Percentiles rank a stretch among this genome's conserved stretches.
Conservation (phyloP, 2,113 vertebrate species). For the Oncorhynchus keta region DNA sequence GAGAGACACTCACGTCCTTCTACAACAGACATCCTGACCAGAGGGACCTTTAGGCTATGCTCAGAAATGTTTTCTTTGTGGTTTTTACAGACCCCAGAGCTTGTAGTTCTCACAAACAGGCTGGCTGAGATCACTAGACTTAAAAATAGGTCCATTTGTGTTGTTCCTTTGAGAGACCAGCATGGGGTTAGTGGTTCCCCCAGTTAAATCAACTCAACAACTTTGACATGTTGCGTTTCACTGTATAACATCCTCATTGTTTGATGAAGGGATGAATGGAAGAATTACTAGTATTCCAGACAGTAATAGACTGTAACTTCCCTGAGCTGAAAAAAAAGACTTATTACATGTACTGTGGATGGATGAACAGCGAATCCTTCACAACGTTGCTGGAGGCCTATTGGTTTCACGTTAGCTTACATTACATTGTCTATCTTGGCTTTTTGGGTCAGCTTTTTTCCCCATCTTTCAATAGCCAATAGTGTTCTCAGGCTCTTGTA, state of each 20-base stretch:
- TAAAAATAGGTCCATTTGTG: neutral
- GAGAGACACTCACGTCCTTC: constrained; percentile 5
- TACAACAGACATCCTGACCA: neutral
- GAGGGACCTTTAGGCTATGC: neutral
- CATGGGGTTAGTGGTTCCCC: neutral
- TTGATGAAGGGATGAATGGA: too few relatives aligned
- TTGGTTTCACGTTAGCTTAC: neutral
- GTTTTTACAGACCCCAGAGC: neutral
- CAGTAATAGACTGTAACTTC: neutral
- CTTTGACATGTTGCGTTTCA: too few relatives aligned
- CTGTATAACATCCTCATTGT: too few relatives aligned
- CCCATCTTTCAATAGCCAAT: neutral
- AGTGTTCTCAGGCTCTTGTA: too few relatives aligned
- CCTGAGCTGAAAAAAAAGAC: neutral
- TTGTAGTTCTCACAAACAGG: neutral
- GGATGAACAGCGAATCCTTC: neutral
- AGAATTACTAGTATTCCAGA: neutral
- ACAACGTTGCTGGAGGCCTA: neutral
- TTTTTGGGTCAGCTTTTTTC: neutral
- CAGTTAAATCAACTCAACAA: too few relatives aligned
- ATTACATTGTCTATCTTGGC: neutral
- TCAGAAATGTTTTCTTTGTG: neutral
- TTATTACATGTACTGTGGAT: neutral
- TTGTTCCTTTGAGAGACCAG: neutral
- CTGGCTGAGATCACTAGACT: neutral